Evolutionary conservation across 2,888 invertebrate genomes (phyloP), one percentile per base, ranked within the genome.

Genomic region (Corythucha ciliata): DNA sequence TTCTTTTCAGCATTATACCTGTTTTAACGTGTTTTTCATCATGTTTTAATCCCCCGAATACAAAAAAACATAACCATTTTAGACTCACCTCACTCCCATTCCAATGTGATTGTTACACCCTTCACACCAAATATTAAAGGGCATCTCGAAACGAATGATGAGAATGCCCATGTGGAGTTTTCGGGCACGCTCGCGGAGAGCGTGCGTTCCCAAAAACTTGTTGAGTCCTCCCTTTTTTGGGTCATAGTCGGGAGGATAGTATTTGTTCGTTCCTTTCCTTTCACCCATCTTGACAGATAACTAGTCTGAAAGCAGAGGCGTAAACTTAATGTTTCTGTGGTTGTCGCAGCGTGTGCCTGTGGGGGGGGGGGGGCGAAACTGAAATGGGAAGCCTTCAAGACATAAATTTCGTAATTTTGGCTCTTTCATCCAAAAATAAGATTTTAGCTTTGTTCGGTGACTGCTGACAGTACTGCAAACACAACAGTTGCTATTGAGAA

Each of bases 81-180:
- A 10, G 14, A 33, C 41, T 58, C 71, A 79, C 62, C 79, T 78
- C 0, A 98, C 97, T 1, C 98, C 97, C 96, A 97, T 98, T 25
- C 96, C 98, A 51, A 99, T 92, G 66, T 97, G 98, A 71, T 92
- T 97, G 57, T 85, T 83, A 67, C 98, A 98, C 48, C 96, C 96
- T 32, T 91, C 89, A 62, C 98, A 99, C 98, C 98, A 98, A 62
- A 98, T 97, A 70, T 98, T 98, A 66, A 93, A 98, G 0, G 98
- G 98, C 96, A 98, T 94, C 72, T 98, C 98, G 74, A 99, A 99
- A 40, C 97, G 79, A 59, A 94, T 92, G 58, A 92, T 87, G 21
- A 94, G 79, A 62, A 99, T 97, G 10, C 97, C 98, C 72, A 90
- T 74, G 64, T 90, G 85, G 3, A 97, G 77, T 68, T 98, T 98